Percentiles rank a stretch among this genome's conserved stretches.
Conservation (phyloP, 2,797 vertebrate genomes). For the Danio aesculapii region DNA sequence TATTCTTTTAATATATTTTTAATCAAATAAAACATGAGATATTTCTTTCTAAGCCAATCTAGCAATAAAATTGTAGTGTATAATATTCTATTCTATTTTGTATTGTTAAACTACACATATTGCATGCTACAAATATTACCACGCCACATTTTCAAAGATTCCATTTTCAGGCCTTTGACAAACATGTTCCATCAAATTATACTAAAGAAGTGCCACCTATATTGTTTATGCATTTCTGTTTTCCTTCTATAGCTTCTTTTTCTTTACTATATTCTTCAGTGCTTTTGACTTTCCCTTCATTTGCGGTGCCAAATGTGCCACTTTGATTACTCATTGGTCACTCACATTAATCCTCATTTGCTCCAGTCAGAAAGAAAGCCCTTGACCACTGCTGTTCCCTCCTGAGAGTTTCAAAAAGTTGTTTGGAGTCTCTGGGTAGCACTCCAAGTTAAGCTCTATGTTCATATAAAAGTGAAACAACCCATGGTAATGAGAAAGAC, state of each 20-base stretch:
- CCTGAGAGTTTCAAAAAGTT: slow-evolving; percentile 33
- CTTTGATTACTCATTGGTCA: slow-evolving; percentile 36
- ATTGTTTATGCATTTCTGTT: not conserved
- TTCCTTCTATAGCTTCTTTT: not conserved
- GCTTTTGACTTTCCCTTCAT: not conserved
- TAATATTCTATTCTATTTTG: not conserved
- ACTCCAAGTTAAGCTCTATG: slow-evolving; percentile 14
- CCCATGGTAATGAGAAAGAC: slow-evolving; percentile 23
- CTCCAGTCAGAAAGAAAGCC: slow-evolving; percentile 41
- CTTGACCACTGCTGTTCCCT: slow-evolving; percentile 33
- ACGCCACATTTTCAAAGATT: not conserved
- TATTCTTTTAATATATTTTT: no score
- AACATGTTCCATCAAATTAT: not conserved
- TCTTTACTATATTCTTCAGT: not conserved
- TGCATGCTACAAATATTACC: not conserved
- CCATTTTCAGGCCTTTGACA: not conserved
- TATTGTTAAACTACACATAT: not conserved
- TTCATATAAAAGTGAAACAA: slow-evolving; percentile 18
- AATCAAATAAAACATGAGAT: not conserved
- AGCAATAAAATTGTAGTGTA: not conserved
- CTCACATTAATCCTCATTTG: slow-evolving; percentile 48
- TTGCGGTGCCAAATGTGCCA: slow-evolving; percentile 30
- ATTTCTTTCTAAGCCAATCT: not conserved
- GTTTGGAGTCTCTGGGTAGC: slow-evolving; percentile 37
- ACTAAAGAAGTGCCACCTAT: not conserved